phyloP scores from a whole-genome alignment of 2,797 vertebrate species.

The Heteromormyrus szaboi region DNA sequence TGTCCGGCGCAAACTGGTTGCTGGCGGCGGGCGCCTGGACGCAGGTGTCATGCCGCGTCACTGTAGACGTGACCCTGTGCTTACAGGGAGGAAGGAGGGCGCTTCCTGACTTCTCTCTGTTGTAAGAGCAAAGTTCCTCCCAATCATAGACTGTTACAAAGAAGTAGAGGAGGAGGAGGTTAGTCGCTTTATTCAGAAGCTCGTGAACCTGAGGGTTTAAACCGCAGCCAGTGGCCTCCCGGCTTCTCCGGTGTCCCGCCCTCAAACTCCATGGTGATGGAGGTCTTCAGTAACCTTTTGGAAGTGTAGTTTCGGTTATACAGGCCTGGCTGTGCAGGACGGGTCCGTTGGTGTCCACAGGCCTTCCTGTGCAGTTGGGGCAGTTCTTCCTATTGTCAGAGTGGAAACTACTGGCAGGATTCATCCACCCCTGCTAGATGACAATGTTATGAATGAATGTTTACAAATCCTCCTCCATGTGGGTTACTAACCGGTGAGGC shows the following conservation, averaged over 20 bases:
- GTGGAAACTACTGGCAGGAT: conserved; percentile 49
- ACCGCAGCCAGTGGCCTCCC: too few relatives aligned
- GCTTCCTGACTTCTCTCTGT: conserved; percentile 51
- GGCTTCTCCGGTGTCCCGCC: neutral
- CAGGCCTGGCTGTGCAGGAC: neutral
- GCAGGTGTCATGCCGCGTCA: conserved; percentile 26
- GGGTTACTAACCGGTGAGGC: neutral
- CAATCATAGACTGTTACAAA: neutral
- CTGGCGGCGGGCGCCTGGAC: too few relatives aligned
- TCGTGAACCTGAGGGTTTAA: neutral
- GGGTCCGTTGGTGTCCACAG: neutral
- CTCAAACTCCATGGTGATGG: neutral
- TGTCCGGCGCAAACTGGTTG: neutral
- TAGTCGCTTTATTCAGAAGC: neutral
- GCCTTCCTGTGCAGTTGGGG: conserved; percentile 20
- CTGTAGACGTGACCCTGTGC: conserved; percentile 29
- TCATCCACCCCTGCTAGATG: conserved; percentile 24
- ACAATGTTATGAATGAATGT: conserved; percentile 51
- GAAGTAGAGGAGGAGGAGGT: neutral
- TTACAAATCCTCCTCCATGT: conserved; percentile 41
- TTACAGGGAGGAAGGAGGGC: conserved; percentile 52
- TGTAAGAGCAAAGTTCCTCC: neutral
- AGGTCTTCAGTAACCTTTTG: neutral
- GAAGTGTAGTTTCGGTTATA: neutral
- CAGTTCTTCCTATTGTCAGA: conserved; percentile 39